Conservation (phyloP, 2,888 invertebrate species). For the Alitta virens region DNA sequence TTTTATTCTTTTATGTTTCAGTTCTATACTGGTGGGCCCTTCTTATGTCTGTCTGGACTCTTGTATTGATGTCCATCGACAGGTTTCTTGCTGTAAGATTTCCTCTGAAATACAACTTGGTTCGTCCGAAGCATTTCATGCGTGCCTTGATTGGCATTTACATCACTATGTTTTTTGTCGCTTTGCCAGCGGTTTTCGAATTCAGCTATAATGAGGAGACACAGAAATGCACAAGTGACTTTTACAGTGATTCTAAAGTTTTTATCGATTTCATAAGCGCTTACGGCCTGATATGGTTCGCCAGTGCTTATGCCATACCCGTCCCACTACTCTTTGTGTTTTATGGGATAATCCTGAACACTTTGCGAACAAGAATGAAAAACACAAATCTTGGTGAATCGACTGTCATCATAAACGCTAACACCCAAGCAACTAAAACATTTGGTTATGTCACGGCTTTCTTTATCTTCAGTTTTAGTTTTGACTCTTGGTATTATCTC, state of each 20-base stretch:
- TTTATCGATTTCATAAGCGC: neutral
- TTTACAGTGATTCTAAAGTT: neutral
- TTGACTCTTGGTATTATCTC: neutral
- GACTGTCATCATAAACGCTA: neutral
- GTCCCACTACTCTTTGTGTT: neutral
- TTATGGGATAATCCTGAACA: conserved; percentile 1
- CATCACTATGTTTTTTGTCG: neutral
- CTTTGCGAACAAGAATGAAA: neutral
- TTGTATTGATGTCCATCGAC: conserved; percentile 4
- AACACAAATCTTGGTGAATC: neutral
- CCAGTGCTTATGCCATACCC: conserved; percentile 1
- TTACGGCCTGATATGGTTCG: neutral
- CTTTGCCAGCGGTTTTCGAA: neutral
- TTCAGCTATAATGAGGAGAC: neutral
- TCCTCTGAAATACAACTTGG: neutral
- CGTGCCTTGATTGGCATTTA: neutral
- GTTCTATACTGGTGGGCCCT: neutral
- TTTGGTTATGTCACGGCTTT: neutral
- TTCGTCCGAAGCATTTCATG: neutral
- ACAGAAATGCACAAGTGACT: neutral
- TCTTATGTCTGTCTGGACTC: conserved; percentile 6
- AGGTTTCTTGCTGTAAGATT: neutral
- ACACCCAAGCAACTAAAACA: neutral
- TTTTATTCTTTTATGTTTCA: no score
- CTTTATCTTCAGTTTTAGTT: neutral